Percentiles rank a stretch among this genome's conserved stretches.
Evolutionary conservation across 2,888 invertebrate species (phyloP).

Genomic region (Cheilosia soror): DNA sequence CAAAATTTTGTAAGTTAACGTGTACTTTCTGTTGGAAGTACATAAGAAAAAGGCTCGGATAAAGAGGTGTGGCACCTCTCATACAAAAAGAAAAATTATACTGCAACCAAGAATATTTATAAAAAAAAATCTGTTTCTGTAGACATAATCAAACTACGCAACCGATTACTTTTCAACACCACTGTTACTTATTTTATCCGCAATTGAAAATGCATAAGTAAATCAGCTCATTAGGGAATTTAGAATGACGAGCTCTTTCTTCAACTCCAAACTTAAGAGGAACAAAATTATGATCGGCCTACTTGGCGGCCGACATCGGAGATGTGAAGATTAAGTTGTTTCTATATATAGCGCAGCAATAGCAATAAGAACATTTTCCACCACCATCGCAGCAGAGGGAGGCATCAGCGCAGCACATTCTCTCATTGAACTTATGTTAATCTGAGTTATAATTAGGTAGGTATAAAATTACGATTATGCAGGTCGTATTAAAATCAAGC

Average conservation of each 20-base stretch:
- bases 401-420: not conserved
- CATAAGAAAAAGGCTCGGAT: too few species aligned
- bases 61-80: too few species aligned
- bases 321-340: conserved; percentile 5
- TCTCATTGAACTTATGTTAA: not conserved
- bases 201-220: conserved; percentile 5
- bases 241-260: not conserved
- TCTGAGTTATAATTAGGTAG: not conserved
- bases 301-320: not conserved
- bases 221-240: conserved; percentile 10
- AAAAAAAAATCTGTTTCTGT: not conserved
- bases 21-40: too few species aligned
- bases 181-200: not conserved
- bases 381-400: not conserved
- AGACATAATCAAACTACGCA: not conserved
- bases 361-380: not conserved
- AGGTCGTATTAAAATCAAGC: conserved; percentile 7
- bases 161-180: not conserved
- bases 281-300: conserved; percentile 4
- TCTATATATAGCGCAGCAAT: not conserved
- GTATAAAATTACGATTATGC: conserved; percentile 14
- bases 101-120: not conserved
- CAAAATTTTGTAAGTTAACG: too few species aligned
- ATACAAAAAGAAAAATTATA: not conserved
- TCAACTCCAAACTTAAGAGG: not conserved